phyloP scores from a whole-genome alignment of 2,888 invertebrate species.

The Automeris io region DNA sequence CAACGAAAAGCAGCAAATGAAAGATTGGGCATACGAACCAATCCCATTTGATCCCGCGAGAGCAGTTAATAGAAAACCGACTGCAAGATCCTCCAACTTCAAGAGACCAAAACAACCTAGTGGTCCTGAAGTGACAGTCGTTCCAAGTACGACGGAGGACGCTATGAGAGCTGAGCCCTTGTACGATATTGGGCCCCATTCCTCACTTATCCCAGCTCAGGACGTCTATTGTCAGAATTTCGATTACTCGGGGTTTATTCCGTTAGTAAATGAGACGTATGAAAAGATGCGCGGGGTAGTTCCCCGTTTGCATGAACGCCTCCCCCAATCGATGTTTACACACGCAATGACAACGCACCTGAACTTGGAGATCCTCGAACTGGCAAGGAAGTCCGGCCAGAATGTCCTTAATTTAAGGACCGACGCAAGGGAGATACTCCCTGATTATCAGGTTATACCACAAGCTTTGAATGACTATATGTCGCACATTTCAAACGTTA shows the following conservation, averaged over 20 bases:
- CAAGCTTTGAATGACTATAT: constrained; percentile 11
- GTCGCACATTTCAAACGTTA: constrained; percentile 6
- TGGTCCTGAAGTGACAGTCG: not conserved
- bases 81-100: not conserved
- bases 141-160: not conserved
- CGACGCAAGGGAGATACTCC: constrained; percentile 11
- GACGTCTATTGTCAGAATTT: constrained; percentile 13
- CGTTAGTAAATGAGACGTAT: constrained; percentile 12
- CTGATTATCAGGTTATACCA: constrained; percentile 13
- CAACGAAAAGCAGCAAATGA: not conserved
- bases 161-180: constrained; percentile 3
- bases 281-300: constrained; percentile 10
- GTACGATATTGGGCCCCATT: constrained; percentile 16
- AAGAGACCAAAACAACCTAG: not conserved
- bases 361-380: constrained; percentile 11
- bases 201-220: constrained; percentile 7
- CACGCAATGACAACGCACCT: constrained; percentile 12
- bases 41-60: not conserved
- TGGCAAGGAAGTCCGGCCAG: constrained; percentile 11
- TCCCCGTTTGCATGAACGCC: constrained; percentile 11
- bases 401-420: constrained; percentile 8
- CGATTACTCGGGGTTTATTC: constrained; percentile 13
- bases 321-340: constrained; percentile 12
- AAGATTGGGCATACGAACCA: not conserved
- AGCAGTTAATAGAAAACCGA: too few relatives aligned